A percentile compares a stretch with the other conserved stretches of the same genome.
These are phyloP conservation scores for Cheilosia impressa DNA, from an alignment of 2,888 invertebrate species.

Conservation along the genomic window DNA sequence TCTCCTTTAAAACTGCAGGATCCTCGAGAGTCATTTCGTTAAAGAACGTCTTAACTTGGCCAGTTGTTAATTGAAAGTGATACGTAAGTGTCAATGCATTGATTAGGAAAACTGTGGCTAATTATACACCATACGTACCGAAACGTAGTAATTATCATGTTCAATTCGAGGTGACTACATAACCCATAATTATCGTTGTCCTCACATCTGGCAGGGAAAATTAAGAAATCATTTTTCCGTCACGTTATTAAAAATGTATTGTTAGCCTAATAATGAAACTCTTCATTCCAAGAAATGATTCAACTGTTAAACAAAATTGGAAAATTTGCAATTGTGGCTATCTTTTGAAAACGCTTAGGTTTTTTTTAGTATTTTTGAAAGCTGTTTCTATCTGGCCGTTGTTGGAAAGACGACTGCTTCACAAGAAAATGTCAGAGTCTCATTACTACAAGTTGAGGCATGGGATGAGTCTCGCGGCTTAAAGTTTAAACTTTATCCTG, in stretches of 20 bases:
- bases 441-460: no score
- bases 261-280: not conserved
- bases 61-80: conserved; percentile 8
- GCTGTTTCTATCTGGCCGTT: no score
- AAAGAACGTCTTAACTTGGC: not conserved
- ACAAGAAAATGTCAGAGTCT: no score
- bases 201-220: not conserved
- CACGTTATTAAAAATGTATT: not conserved
- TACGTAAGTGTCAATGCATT: not conserved
- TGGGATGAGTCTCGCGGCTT: no score
- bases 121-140: not conserved
- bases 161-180: not conserved
- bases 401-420: no score
- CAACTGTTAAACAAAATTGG: no score
- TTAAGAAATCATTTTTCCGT: not conserved
- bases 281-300: not conserved
- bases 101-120: not conserved
- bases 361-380: no score
- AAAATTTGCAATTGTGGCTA: no score
- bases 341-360: no score
- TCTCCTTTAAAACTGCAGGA: conserved; percentile 7
- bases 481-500: no score
- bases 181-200: conserved; percentile 26
- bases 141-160: not conserved
- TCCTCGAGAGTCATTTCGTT: conserved; percentile 59